Conservation (phyloP, 2,113 vertebrate genomes). For the Phalacrocorax aristotelis region DNA sequence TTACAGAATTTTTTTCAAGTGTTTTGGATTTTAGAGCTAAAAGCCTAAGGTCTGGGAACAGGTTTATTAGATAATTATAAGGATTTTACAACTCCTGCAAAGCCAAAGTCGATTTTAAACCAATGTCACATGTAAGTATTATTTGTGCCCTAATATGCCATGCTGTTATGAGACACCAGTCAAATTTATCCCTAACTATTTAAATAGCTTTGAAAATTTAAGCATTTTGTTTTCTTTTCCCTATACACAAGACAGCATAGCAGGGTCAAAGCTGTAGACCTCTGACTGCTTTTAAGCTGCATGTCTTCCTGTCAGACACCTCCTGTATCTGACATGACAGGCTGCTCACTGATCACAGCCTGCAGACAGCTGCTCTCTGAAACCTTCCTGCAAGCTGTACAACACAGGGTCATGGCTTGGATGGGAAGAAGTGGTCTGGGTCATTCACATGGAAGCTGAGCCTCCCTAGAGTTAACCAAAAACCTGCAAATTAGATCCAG, state of each 20-base stretch:
- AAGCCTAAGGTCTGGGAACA: not conserved
- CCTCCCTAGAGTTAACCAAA: not conserved
- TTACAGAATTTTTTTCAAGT: not conserved
- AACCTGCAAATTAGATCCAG: not conserved
- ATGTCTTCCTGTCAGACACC: not conserved
- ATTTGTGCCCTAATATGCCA: not conserved
- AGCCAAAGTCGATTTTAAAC: not conserved
- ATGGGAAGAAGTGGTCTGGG: not conserved
- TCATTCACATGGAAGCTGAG: not conserved
- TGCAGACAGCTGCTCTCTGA: not conserved
- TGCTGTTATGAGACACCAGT: not conserved
- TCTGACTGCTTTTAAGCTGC: not conserved
- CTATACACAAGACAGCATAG: not conserved
- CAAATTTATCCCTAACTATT: not conserved
- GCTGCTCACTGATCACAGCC: not conserved
- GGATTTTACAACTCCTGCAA: not conserved
- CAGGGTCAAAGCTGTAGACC: not conserved
- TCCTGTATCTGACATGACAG: fast-evolving
- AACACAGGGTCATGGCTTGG: fast-evolving
- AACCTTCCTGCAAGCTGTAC: not conserved
- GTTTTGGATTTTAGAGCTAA: not conserved
- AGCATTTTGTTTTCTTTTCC: not conserved
- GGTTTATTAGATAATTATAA: not conserved
- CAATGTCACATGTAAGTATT: not conserved
- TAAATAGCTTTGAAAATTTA: not conserved